Percentiles rank a stretch among this genome's conserved stretches.
These are phyloP conservation scores for Rhopalosiphum padi DNA, from an alignment of 1,140 invertebrate species.

Conservation along the genomic window DNA sequence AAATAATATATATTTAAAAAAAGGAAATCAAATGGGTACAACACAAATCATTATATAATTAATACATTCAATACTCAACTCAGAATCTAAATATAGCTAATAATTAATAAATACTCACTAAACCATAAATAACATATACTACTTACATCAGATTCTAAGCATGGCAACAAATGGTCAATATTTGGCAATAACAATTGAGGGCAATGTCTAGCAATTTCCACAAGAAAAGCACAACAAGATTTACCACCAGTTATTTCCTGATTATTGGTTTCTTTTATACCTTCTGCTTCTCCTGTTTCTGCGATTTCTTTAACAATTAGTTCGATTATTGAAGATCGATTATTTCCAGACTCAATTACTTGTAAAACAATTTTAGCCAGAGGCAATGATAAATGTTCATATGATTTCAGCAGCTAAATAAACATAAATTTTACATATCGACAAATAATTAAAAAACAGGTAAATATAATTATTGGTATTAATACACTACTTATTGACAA, in stretches of 20 bases:
- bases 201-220: constrained; percentile 72
- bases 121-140: constrained; percentile 59
- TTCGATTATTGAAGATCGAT: constrained; percentile 72
- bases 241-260: constrained; percentile 69
- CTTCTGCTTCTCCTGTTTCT: constrained; percentile 65
- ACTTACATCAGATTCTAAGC: constrained; percentile 70
- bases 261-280: constrained; percentile 60
- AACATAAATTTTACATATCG: neutral
- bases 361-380: constrained; percentile 73
- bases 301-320: constrained; percentile 76
- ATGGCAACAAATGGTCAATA: constrained; percentile 67
- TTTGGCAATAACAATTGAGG: constrained; percentile 73
- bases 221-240: constrained; percentile 73
- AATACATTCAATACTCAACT: neutral
- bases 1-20: neutral
- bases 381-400: constrained; percentile 74
- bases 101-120: constrained; percentile 4
- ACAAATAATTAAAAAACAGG: neutral
- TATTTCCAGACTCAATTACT: constrained; percentile 65
- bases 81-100: no score
- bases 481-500: no score
- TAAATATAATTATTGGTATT: neutral
- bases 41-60: neutral
- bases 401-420: constrained; percentile 75
- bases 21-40: neutral